Evolutionary conservation across 2,888 invertebrate species (phyloP).

Genomic region (Conchocele bisecta): DNA sequence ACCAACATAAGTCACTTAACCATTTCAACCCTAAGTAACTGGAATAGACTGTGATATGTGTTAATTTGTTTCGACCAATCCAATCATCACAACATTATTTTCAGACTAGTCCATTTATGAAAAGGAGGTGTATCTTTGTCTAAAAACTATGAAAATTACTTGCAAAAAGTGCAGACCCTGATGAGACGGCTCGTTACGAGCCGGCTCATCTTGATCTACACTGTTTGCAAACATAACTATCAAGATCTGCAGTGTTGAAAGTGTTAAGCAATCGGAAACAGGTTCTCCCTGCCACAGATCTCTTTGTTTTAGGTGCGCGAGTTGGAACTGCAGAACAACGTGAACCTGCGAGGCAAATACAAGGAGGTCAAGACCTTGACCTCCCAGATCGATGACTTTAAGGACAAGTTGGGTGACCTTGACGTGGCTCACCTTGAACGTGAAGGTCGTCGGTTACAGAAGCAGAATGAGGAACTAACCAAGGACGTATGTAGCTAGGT

Average conservation of each 20-base stretch:
- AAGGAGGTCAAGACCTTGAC: conserved; percentile 85
- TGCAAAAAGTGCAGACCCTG: too few species aligned
- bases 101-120: too few species aligned
- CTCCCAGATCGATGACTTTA: conserved; percentile 65
- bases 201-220: too few species aligned
- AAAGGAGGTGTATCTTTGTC: too few species aligned
- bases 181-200: too few species aligned
- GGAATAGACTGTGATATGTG: neutral
- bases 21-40: too few species aligned
- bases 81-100: too few species aligned
- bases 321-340: conserved; percentile 89
- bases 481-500: conserved; percentile 72
- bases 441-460: conserved; percentile 63
- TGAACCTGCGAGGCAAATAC: conserved; percentile 82
- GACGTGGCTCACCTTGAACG: conserved; percentile 69
- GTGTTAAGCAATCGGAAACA: too few species aligned
- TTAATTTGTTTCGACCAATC: neutral
- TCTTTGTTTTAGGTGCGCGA: conserved; percentile 84
- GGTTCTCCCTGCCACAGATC: neutral
- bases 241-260: too few species aligned
- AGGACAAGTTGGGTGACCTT: conserved; percentile 77
- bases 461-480: conserved; percentile 62
- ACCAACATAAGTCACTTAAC: too few species aligned
- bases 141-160: too few species aligned
- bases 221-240: too few species aligned